Evolutionary conservation across 1,140 invertebrate species (phyloP).

Genomic region (Hormaphis cornu): DNA sequence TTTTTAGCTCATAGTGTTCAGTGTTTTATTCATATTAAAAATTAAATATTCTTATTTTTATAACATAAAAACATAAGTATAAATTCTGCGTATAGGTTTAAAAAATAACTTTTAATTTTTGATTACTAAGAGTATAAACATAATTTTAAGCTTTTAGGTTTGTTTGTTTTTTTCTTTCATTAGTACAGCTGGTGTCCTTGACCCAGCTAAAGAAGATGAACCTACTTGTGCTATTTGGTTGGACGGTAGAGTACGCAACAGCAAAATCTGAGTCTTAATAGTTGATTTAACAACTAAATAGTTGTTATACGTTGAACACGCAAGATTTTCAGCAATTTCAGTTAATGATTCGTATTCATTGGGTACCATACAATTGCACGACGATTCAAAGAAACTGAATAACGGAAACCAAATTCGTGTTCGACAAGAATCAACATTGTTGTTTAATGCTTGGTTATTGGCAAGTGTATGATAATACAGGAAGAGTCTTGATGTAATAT

Average conservation of each 20-base stretch:
- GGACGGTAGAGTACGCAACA: neutral
- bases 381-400: conserved; percentile 88
- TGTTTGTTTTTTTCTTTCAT: conserved; percentile 1
- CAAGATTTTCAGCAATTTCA: conserved; percentile 34
- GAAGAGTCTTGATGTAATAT: conserved; percentile 91
- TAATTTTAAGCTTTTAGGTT: neutral
- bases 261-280: conserved; percentile 19
- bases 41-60: neutral
- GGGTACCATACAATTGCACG: conserved; percentile 86
- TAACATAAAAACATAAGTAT: neutral
- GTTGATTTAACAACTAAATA: conserved; percentile 22
- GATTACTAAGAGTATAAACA: neutral
- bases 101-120: neutral
- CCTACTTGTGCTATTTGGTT: conserved; percentile 3
- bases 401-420: conserved; percentile 72
- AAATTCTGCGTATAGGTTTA: neutral
- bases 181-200: neutral
- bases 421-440: conserved; percentile 65
- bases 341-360: conserved; percentile 80
- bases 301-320: conserved; percentile 12
- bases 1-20: neutral
- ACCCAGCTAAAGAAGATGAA: conserved; percentile 1
- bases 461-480: conserved; percentile 95
- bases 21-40: conserved; percentile 1
- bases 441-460: conserved; percentile 86